Base-by-base conservation (phyloP, 2,797 vertebrate genomes). In the Paramormyrops hopkinsi region DNA sequence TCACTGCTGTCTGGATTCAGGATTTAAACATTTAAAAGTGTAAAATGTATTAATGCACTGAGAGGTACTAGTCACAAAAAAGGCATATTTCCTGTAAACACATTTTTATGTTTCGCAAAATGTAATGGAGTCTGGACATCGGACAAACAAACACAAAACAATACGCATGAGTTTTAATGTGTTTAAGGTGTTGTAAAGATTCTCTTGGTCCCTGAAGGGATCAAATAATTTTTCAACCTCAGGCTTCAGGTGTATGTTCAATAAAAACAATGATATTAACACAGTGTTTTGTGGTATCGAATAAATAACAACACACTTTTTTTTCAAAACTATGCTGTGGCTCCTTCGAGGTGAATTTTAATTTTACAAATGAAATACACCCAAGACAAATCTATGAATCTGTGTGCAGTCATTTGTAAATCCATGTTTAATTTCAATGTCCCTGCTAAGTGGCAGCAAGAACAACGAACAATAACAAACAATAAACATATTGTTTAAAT, bases 31-130 rank as follows among this genome's bases (percentile, higher is more conserved):
- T 41, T 22, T 69, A 84, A 59, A 50, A 41, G 54, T 50, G 25
- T 33, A 87, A 86, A 22, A 41, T 56, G 33, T 46, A 48, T 89
- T 89, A 65, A 87, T 89, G 65, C 84, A 87, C 84, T 56, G 85
- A 46, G 22, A 87, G 5, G 37, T 11, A 53, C 14, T 19, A 73
- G 50, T 87, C 51, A 50, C 46, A 37, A 37, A 17, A 56, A 51
- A 54, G 53, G 7, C 14, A 37, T 44, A 33, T 59, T 62, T 87
- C 22, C 85, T 87, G 53, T 48, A 33, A 5, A 65, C 46, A 56
- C 53, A 2, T 44, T 89, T 73, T 87, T 2, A 29, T 54, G 41
- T 82, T 56, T 54, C 12, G 2, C 37, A 44, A 14, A 2, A 53
- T 56, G 9, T 82, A 62, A 89, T 86, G 83, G 41, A 69, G 88